phyloP scores from a whole-genome alignment of 1,140 invertebrate species.

The Tribolium madens region DNA sequence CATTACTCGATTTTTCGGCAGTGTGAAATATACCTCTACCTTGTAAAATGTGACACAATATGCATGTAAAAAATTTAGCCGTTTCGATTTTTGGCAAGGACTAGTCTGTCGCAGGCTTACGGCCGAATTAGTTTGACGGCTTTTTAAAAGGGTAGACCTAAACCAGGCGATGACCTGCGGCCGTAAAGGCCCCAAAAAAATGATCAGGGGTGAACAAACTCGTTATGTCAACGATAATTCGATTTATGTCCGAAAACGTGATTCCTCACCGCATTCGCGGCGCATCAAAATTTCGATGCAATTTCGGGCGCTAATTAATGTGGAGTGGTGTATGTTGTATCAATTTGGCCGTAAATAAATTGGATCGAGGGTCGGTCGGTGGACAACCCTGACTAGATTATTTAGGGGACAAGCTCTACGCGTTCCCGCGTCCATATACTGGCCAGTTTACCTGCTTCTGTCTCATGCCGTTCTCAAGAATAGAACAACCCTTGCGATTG shows the following conservation, averaged over 20 bases:
- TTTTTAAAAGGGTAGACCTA: constrained; percentile 42
- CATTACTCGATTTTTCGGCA: neutral
- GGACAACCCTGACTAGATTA: constrained; percentile 35
- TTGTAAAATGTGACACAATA: constrained; percentile 23
- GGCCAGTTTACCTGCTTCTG: constrained; percentile 41
- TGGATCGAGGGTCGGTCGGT: neutral
- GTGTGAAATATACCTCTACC: neutral
- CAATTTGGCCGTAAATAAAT: neutral
- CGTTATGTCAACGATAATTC: constrained; percentile 38
- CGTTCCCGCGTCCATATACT: constrained; percentile 41
- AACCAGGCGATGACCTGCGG: constrained; percentile 46
- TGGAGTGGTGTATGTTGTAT: neutral
- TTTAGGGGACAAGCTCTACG: constrained; percentile 39
- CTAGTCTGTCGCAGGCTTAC: constrained; percentile 8
- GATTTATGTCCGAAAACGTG: constrained; percentile 29
- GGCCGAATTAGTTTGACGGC: constrained; percentile 31
- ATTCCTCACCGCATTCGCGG: constrained; percentile 4
- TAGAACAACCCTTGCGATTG: constrained; percentile 38
- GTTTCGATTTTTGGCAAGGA: constrained; percentile 9
- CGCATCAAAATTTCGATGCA: constrained; percentile 14
- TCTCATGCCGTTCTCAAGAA: constrained; percentile 42
- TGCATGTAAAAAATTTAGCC: constrained; percentile 14
- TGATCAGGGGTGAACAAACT: constrained; percentile 31
- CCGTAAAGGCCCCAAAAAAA: constrained; percentile 44
- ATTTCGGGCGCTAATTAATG: constrained; percentile 10